Conservation (phyloP, 2,113 vertebrate genomes). For the Lota lota region DNA sequence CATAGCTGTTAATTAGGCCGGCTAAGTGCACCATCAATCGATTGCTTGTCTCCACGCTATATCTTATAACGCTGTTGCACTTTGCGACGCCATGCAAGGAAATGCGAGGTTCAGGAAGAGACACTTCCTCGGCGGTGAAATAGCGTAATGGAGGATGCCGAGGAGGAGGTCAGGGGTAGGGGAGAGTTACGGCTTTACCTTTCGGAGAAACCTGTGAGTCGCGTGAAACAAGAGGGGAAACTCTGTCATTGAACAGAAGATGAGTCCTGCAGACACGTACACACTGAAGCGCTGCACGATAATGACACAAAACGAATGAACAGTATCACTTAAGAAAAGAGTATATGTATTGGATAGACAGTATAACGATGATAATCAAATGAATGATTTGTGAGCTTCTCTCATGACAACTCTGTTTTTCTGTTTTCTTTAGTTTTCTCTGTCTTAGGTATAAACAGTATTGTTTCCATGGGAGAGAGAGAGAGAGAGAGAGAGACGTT, state of each 20-base stretch:
- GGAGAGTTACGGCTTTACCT: constrained; percentile 25
- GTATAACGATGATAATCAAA: no score
- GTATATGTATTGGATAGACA: no score
- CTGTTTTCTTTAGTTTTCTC: no score
- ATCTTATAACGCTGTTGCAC: constrained; percentile 66
- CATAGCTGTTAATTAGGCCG: constrained; percentile 72
- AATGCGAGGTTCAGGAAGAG: constrained; percentile 63
- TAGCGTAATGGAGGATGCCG: constrained; percentile 12
- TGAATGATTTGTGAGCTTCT: no score
- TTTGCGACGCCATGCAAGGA: constrained; percentile 48
- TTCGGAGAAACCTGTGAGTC: constrained; percentile 21
- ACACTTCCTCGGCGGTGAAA: constrained; percentile 45
- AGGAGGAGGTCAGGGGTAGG: neutral
- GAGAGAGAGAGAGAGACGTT: neutral
- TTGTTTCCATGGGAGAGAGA: neutral
- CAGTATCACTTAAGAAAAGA: no score
- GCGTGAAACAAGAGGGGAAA: neutral
- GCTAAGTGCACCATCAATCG: constrained; percentile 79
- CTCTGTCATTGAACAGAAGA: neutral
- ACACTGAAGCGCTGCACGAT: neutral
- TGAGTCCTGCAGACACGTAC: neutral
- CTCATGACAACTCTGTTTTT: no score
- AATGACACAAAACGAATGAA: no score
- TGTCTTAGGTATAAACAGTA: neutral
- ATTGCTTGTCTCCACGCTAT: constrained; percentile 66